phyloP scores from a whole-genome alignment of 1,140 invertebrate species.

The Mactra quadrangularis region DNA sequence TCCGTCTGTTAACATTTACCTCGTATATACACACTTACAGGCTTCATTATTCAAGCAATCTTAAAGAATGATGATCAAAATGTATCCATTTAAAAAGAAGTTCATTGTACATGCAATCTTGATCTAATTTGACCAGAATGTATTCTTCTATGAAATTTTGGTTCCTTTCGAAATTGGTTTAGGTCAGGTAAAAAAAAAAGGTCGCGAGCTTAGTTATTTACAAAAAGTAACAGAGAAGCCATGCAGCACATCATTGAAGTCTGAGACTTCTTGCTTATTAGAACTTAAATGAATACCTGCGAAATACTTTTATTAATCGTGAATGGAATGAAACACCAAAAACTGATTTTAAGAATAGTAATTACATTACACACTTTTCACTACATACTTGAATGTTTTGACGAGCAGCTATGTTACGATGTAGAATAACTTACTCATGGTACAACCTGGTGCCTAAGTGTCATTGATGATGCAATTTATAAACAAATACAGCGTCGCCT shows the following conservation, averaged over 20 bases:
- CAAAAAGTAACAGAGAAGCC: conserved; percentile 47
- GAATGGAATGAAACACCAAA: conserved; percentile 48
- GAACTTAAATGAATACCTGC: conserved; percentile 45
- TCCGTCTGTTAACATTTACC: too few relatives aligned
- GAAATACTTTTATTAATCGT: conserved; percentile 47
- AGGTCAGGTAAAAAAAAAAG: conserved; percentile 45
- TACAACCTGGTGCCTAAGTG: conserved; percentile 26
- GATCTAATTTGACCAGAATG: conserved; percentile 48
- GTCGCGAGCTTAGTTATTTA: conserved; percentile 46
- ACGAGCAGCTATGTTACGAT: conserved; percentile 45
- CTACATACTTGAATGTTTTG: conserved; percentile 48
- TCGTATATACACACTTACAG: too few relatives aligned
- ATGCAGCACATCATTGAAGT: conserved; percentile 44
- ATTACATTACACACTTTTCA: conserved; percentile 48
- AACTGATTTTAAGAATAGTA: conserved; percentile 49
- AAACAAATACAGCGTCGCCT: too few relatives aligned
- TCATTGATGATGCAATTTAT: conserved; percentile 29
- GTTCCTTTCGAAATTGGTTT: conserved; percentile 48
- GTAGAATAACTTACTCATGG: conserved; percentile 46
- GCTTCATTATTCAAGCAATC: too few relatives aligned
- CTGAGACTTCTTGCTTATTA: conserved; percentile 48
- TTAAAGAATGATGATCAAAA: conserved; percentile 25
- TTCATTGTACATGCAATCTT: conserved; percentile 45
- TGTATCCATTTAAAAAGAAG: conserved; percentile 30
- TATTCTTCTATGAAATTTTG: conserved; percentile 47